Percentiles rank a stretch among this genome's conserved stretches.
Conservation (phyloP, 2,797 vertebrate genomes). For the Acanthurus tractus region DNA sequence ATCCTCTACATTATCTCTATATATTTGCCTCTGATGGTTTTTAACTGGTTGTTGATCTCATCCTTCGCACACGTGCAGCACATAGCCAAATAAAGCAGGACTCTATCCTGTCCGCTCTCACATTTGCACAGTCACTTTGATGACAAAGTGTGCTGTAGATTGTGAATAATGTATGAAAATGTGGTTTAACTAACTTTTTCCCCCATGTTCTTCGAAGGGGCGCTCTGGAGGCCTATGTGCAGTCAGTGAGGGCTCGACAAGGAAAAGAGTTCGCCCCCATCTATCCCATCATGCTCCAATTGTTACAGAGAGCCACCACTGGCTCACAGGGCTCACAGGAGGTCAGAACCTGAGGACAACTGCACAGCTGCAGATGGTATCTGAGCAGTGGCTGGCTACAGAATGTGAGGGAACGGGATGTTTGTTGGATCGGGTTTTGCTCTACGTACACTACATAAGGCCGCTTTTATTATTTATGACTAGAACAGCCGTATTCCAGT, state of each 20-base stretch:
- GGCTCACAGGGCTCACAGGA: slow-evolving; percentile 81
- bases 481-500: not conserved
- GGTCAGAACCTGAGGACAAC: slow-evolving; percentile 28
- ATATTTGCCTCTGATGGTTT: no score
- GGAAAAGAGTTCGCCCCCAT: slow-evolving; percentile 95
- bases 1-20: no score
- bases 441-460: not conserved
- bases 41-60: no score
- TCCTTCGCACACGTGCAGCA: no score
- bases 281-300: slow-evolving; percentile 96
- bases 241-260: slow-evolving; percentile 91
- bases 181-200: no score
- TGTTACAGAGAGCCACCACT: slow-evolving; percentile 91
- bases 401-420: not conserved
- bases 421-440: not conserved
- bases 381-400: not conserved
- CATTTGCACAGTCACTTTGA: no score
- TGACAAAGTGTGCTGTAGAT: no score
- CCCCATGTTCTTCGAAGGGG: slow-evolving; percentile 81
- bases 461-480: not conserved
- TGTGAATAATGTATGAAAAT: no score
- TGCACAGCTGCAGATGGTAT: not conserved
- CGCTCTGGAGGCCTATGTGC: slow-evolving; percentile 95
- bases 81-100: no score
- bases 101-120: no score